Evolutionary conservation across 2,888 invertebrate genomes (phyloP).

Genomic region (Itoplectis maculator): DNA sequence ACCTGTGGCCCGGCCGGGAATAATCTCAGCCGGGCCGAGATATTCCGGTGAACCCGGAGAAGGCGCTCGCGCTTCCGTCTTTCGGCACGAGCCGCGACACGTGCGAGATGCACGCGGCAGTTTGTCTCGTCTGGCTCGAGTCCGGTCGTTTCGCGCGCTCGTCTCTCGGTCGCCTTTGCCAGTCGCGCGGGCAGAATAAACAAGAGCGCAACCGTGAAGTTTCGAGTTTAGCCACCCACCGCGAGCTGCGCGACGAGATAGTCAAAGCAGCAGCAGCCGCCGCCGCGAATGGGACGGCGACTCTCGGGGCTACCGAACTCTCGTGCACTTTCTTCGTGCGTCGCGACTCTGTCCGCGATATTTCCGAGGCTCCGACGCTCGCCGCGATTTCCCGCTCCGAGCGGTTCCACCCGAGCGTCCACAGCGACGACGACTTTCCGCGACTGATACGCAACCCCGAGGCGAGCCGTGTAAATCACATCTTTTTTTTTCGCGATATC

Average conservation of each 20-base stretch:
- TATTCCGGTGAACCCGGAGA: slow-evolving; percentile 54
- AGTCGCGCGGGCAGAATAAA: slow-evolving; percentile 60
- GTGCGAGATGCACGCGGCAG: slow-evolving; percentile 63
- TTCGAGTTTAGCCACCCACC: slow-evolving; percentile 65
- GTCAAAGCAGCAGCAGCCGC: slow-evolving; percentile 19
- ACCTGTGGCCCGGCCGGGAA: slow-evolving; percentile 17
- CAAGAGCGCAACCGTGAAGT: slow-evolving; percentile 62
- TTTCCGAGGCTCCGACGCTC: not conserved
- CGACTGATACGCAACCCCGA: not conserved
- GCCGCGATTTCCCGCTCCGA: not conserved
- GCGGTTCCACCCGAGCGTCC: not conserved
- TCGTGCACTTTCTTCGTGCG: not conserved
- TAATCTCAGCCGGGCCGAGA: not conserved
- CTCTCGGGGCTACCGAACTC: not conserved
- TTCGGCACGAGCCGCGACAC: slow-evolving; percentile 51
- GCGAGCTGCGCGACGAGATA: slow-evolving; percentile 34
- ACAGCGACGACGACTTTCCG: not conserved
- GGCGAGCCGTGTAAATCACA: not conserved
- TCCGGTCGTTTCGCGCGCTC: slow-evolving; percentile 55
- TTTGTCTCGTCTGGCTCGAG: slow-evolving; percentile 65
- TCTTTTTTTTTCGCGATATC: not conserved
- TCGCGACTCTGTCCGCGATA: not conserved
- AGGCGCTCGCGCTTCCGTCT: not conserved
- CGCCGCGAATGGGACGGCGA: not conserved
- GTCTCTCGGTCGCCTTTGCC: slow-evolving; percentile 34